Conservation (phyloP, 2,888 invertebrate species). For the Hedya salicella region DNA sequence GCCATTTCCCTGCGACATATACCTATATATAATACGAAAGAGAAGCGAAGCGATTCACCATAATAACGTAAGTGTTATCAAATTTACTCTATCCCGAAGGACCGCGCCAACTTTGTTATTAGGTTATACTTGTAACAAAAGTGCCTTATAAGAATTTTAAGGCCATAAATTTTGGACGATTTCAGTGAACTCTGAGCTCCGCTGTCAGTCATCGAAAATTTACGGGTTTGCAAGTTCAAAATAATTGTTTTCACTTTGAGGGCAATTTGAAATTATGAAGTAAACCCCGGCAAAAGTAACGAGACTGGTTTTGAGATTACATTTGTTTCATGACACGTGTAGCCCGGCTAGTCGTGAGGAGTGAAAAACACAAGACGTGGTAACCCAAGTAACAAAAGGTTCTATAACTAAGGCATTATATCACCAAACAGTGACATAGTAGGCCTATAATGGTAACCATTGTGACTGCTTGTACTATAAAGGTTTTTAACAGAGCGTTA, state of each 20-base stretch:
- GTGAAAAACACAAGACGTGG: too few species aligned
- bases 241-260: constrained; percentile 6
- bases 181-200: constrained; percentile 11
- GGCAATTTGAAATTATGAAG: constrained; percentile 14
- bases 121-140: constrained; percentile 22
- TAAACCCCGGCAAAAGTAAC: neutral
- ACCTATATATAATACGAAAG: neutral
- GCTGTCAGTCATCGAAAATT: constrained; percentile 17
- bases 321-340: too few species aligned
- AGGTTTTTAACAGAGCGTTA: too few species aligned
- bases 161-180: constrained; percentile 13
- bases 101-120: constrained; percentile 21
- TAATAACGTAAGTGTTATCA: constrained; percentile 9
- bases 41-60: neutral
- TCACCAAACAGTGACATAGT: too few species aligned
- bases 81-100: constrained; percentile 1
- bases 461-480: too few species aligned
- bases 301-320: neutral
- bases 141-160: constrained; percentile 5
- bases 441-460: too few species aligned
- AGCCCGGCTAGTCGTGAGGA: too few species aligned
- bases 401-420: too few species aligned
- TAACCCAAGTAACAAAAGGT: too few species aligned
- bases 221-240: constrained; percentile 13
- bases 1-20: too few species aligned